Evolutionary conservation across 92 coral and sea anemone species (phyloP), one percentile per base, ranked within the genome.

Genomic region (Palythoa grandiflora): DNA sequence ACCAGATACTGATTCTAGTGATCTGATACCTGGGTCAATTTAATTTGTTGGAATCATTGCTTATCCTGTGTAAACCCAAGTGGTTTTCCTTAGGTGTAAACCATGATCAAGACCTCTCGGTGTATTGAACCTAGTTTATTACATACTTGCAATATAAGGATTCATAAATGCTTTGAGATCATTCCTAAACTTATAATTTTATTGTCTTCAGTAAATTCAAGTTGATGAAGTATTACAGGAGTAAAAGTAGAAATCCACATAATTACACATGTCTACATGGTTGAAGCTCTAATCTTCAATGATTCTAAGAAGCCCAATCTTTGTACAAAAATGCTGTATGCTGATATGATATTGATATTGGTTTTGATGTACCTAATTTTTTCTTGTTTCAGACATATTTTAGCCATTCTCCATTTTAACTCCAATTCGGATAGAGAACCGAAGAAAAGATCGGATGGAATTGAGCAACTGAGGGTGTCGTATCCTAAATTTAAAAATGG

Each of bases 361-460:
- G 15, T 70, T 70, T 28, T 68, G 39, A 68, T 36, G 28, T 2
- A 68, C 40, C 40, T 51, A 75, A 37, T 76, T 6, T 76, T 35
- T 77, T 55, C 20, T 36, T 20, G 1, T 68, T 48, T 39, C 53
- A 68, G 87, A 74, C 77, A 83, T 61, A 83, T 83, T 83, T 75
- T 83, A 39, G 87, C 87, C 3, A 75, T 75, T 61, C 48, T 83
- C 12, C 87, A 83, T 73, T 83, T 83, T 60, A 83, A 83, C 5
- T 59, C 40, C 36, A 83, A 83, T 83, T 66, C 66, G 52, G 60
- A 55, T 12, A 61, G 87, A 54, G 57, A 70, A 12, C 50, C 77
- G 15, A 83, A 68, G 74, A 66, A 37, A 16, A 38, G 66, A 16
- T 57, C 78, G 0, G 87, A 70, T 70, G 78, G 87, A 19, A 12